A percentile compares a stretch with the other conserved stretches of the same genome.
phyloP scores from a whole-genome alignment of 1,140 invertebrate species.

The Trichonephila clavipes region DNA sequence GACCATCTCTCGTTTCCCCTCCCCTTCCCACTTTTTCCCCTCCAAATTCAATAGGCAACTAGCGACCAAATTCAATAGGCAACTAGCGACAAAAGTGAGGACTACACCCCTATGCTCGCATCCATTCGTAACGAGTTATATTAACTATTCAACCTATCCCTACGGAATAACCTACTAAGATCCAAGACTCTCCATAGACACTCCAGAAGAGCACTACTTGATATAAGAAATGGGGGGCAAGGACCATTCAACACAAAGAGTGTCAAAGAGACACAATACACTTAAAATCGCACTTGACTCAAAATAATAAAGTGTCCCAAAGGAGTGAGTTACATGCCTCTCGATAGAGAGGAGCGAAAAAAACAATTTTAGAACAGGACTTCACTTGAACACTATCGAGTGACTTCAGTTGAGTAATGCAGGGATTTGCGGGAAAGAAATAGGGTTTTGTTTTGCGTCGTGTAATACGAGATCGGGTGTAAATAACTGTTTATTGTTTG shows the following conservation, averaged over 20 bases:
- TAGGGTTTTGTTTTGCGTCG: not conserved
- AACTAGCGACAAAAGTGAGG: too few species aligned
- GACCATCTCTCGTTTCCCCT: too few species aligned
- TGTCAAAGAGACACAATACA: not conserved
- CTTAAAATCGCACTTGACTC: constrained; percentile 2
- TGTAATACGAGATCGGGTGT: not conserved
- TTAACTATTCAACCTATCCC: not conserved
- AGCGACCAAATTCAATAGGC: too few species aligned
- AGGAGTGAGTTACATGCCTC: not conserved
- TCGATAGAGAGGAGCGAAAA: not conserved
- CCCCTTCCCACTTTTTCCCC: too few species aligned
- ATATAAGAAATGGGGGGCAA: not conserved
- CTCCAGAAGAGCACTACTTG: not conserved
- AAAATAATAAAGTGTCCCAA: not conserved
- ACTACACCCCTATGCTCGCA: too few species aligned
- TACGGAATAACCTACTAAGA: not conserved
- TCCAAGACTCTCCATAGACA: not conserved
- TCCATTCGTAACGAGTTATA: not conserved
- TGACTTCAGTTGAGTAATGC: not conserved
- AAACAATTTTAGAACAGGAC: not conserved
- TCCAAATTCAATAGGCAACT: too few species aligned
- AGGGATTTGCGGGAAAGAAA: not conserved
- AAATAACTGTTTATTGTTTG: constrained; percentile 24
- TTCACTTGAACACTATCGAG: not conserved
- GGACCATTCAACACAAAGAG: not conserved